Evolutionary conservation across 2,797 vertebrate species (phyloP).

Genomic region (Vultur gryphus): DNA sequence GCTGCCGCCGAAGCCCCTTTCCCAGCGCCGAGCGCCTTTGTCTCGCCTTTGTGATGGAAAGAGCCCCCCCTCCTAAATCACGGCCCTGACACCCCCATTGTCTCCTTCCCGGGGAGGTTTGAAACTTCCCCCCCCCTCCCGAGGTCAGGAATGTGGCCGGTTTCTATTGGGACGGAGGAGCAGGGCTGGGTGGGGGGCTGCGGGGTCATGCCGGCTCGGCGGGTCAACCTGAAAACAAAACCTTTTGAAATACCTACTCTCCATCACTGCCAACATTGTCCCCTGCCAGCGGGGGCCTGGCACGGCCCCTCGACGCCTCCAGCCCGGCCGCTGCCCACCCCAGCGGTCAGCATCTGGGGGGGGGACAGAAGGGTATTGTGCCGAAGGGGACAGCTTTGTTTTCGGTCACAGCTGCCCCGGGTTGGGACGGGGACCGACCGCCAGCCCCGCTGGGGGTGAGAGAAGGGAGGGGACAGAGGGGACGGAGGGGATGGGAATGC

Average conservation of each 20-base stretch:
- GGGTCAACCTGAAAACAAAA: constrained; percentile 78
- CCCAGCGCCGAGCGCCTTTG: constrained; percentile 73
- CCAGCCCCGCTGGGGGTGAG: neutral
- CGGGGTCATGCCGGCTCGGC: constrained; percentile 66
- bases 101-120: constrained; percentile 71
- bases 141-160: constrained; percentile 80
- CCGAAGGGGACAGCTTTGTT: constrained; percentile 72
- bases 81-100: constrained; percentile 78
- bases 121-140: constrained; percentile 53
- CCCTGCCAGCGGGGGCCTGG: constrained; percentile 81
- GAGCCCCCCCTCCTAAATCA: constrained; percentile 76
- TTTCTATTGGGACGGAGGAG: constrained; percentile 71
- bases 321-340: constrained; percentile 73
- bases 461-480: neutral
- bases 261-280: constrained; percentile 83
- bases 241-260: constrained; percentile 81
- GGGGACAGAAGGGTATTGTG: constrained; percentile 79
- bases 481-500: neutral
- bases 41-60: constrained; percentile 78
- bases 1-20: constrained; percentile 32
- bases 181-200: constrained; percentile 73
- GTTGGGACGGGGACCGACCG: neutral
- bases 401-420: constrained; percentile 76
- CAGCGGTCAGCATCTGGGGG: constrained; percentile 74
- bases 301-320: constrained; percentile 75